These are phyloP conservation scores for Delphinapterus leucas DNA, from an alignment of 2,113 vertebrate species.

Conservation along the genomic window DNA sequence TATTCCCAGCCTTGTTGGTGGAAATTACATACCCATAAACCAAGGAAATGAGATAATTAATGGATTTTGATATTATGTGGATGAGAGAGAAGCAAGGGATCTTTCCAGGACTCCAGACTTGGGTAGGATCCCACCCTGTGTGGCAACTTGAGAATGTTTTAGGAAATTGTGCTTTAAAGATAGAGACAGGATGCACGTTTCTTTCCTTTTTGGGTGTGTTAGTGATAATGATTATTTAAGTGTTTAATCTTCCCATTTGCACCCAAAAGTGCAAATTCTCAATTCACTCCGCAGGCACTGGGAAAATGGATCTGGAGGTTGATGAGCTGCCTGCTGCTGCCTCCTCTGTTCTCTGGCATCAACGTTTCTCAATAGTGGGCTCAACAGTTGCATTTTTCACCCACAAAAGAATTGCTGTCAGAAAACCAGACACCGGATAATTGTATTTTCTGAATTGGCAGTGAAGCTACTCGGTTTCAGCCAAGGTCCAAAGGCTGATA, in stretches of 20 bases:
- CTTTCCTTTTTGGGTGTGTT: not conserved
- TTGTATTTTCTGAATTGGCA: conserved; percentile 71
- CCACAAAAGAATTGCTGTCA: conserved; percentile 68
- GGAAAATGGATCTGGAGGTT: conserved; percentile 33
- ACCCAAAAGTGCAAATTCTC: conserved; percentile 12
- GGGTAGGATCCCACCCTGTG: not conserved
- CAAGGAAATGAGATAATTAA: conserved; percentile 16
- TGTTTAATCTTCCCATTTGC: conserved; percentile 33
- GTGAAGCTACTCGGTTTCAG: conserved; percentile 66
- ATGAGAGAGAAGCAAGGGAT: not conserved
- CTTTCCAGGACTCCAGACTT: not conserved
- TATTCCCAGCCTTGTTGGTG: conserved; percentile 44
- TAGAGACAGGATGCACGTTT: not conserved
- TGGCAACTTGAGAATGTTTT: not conserved
- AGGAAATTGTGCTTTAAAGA: not conserved
- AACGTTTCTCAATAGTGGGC: conserved; percentile 46
- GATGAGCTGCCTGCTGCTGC: conserved; percentile 29
- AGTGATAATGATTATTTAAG: conserved; percentile 17
- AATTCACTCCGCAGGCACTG: not conserved
- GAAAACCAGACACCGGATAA: conserved; percentile 76
- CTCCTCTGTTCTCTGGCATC: conserved; percentile 36
- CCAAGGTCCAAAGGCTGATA: conserved; percentile 79
- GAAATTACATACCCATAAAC: conserved; percentile 40
- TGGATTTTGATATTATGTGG: not conserved
- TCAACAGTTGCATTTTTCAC: conserved; percentile 69